A percentile compares a stretch with the other conserved stretches of the same genome.
phyloP scores from a whole-genome alignment of 2,113 vertebrate species.

The Ranitomeya imitator region DNA sequence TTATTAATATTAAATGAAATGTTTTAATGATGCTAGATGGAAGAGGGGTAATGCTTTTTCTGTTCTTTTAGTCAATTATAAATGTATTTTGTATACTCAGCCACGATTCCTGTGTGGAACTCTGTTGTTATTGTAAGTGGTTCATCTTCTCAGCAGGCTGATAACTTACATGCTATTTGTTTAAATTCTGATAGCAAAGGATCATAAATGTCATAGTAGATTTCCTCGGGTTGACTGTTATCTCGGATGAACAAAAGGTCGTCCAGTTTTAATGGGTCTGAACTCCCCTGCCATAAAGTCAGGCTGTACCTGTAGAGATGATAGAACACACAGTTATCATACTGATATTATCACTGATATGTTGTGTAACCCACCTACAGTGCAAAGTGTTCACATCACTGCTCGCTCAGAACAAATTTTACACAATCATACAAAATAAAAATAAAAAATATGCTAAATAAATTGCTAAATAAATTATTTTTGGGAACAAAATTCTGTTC shows the following conservation, averaged over 20 bases:
- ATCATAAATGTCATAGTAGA: slow-evolving; percentile 86
- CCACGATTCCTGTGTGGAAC: too few species aligned
- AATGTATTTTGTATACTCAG: too few species aligned
- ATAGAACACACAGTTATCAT: background rate
- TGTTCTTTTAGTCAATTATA: too few species aligned
- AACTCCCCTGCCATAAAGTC: slow-evolving; percentile 79
- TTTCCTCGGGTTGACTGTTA: slow-evolving; percentile 71
- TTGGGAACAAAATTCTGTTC: too few species aligned
- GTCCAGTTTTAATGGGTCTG: slow-evolving; percentile 69
- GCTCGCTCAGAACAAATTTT: too few species aligned
- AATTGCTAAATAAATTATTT: too few species aligned
- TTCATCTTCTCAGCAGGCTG: background rate
- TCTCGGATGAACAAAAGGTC: slow-evolving; percentile 84
- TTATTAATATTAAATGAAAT: too few species aligned
- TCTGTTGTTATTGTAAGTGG: background rate
- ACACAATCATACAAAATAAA: too few species aligned
- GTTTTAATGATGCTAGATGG: too few species aligned
- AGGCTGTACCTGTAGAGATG: slow-evolving; percentile 76
- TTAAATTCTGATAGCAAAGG: slow-evolving; percentile 79
- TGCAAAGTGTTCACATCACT: too few species aligned
- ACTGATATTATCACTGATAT: background rate
- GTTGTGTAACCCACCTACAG: background rate
- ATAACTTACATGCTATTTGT: slow-evolving; percentile 71
- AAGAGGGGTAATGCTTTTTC: too few species aligned
- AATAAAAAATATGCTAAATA: too few species aligned